Evolutionary conservation across 1,140 invertebrate genomes (phyloP).

Genomic region (Lepidurus apus): DNA sequence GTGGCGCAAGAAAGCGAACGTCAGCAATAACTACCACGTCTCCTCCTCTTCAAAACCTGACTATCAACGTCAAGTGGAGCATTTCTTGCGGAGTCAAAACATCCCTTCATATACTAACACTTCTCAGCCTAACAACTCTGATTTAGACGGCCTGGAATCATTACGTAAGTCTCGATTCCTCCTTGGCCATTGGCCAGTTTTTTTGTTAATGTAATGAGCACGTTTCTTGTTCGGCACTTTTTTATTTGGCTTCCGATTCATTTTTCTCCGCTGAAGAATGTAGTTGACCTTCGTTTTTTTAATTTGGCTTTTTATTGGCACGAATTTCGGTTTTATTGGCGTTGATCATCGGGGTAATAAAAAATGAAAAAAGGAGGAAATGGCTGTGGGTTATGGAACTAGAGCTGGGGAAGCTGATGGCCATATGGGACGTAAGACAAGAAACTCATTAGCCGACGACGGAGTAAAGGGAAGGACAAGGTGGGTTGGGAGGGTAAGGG

Average conservation of each 20-base stretch:
- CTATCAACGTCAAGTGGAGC: conserved; percentile 26
- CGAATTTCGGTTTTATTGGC: background rate
- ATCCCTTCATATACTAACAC: conserved; percentile 1
- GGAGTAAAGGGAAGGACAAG: background rate
- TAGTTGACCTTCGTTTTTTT: too few species aligned
- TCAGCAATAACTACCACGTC: background rate
- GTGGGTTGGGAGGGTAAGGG: background rate
- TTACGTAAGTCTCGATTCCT: background rate
- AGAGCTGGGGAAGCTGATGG: background rate
- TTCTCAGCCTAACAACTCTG: conserved; percentile 6
- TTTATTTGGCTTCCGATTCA: background rate
- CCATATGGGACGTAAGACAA: conserved; percentile 1
- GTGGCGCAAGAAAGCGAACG: background rate
- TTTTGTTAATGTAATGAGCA: background rate
- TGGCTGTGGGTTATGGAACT: background rate
- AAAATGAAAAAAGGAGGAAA: background rate
- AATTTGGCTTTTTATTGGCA: too few species aligned
- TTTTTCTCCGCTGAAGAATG: too few species aligned
- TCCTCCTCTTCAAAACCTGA: conserved; percentile 24
- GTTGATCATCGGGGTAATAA: background rate
- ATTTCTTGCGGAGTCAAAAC: conserved; percentile 28
- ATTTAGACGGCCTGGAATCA: conserved; percentile 1
- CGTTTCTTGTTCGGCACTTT: background rate
- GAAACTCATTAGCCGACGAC: background rate
- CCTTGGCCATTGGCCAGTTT: background rate